A percentile compares a stretch with the other conserved stretches of the same genome.
Conservation (phyloP, 2,113 vertebrate species). For the Pardalotus punctatus region DNA sequence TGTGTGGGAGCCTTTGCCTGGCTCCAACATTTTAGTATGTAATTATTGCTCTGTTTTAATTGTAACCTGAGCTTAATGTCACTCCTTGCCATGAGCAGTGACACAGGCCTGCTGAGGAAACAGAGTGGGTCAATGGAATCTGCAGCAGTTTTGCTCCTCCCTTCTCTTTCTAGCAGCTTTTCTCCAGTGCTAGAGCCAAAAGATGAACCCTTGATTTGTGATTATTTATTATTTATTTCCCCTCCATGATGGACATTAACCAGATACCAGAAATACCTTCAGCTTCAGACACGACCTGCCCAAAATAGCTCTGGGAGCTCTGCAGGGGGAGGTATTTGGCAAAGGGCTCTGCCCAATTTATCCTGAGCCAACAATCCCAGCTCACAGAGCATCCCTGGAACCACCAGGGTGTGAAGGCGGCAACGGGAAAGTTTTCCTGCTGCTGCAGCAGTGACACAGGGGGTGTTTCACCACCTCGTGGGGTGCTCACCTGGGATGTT, state of each 20-base stretch:
- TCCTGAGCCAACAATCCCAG: accelerated
- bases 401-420: not conserved
- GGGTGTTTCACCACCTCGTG: not conserved
- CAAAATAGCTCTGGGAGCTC: not conserved
- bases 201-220: not conserved
- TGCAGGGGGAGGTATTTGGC: not conserved
- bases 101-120: not conserved
- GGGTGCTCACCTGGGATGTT: not conserved
- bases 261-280: not conserved
- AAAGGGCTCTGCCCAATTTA: not conserved
- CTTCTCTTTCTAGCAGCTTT: not conserved
- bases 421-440: not conserved
- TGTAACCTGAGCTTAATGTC: not conserved
- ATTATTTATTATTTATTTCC: not conserved
- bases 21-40: accelerated
- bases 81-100: accelerated
- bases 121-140: not conserved
- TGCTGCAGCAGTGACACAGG: not conserved
- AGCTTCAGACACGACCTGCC: not conserved
- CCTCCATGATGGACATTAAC: accelerated
- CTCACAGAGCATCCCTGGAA: not conserved
- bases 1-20: not conserved
- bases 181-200: not conserved
- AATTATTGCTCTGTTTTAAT: not conserved
- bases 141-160: not conserved